These are phyloP conservation scores for Acanthurus lineatus DNA, from an alignment of 2,797 vertebrate genomes.

Conservation along the genomic window DNA sequence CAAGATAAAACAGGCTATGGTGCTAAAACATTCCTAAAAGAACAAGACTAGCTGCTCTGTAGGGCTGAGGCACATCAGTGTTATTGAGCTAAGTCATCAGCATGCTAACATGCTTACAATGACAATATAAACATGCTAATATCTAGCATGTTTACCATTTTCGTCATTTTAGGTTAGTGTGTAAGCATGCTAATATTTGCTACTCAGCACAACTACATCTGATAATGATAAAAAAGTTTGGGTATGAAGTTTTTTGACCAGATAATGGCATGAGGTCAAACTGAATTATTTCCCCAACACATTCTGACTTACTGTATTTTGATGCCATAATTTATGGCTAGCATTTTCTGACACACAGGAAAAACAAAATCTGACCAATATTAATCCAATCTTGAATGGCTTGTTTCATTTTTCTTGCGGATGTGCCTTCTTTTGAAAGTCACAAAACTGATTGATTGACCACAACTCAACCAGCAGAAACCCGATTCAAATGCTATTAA, in stretches of 20 bases:
- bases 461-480: neutral
- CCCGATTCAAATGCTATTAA: slow-evolving; percentile 30
- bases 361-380: slow-evolving; percentile 18
- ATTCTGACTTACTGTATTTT: slow-evolving; percentile 6
- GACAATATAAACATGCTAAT: neutral
- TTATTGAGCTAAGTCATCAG: neutral
- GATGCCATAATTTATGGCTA: neutral
- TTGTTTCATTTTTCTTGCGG: slow-evolving; percentile 24
- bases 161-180: neutral
- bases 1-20: too few species aligned
- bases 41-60: neutral
- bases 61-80: neutral
- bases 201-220: neutral
- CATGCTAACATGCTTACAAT: neutral
- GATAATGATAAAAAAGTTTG: neutral
- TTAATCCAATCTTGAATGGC: slow-evolving; percentile 20
- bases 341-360: slow-evolving; percentile 4
- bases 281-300: neutral
- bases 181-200: neutral
- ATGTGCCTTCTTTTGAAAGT: slow-evolving; percentile 15
- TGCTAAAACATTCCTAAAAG: neutral
- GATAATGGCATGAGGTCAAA: neutral
- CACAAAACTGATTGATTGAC: slow-evolving; percentile 39
- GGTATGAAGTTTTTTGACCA: neutral
- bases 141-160: neutral